These are phyloP conservation scores for Tricholauxania praeusta DNA, from an alignment of 2,888 invertebrate genomes.

Conservation along the genomic window DNA sequence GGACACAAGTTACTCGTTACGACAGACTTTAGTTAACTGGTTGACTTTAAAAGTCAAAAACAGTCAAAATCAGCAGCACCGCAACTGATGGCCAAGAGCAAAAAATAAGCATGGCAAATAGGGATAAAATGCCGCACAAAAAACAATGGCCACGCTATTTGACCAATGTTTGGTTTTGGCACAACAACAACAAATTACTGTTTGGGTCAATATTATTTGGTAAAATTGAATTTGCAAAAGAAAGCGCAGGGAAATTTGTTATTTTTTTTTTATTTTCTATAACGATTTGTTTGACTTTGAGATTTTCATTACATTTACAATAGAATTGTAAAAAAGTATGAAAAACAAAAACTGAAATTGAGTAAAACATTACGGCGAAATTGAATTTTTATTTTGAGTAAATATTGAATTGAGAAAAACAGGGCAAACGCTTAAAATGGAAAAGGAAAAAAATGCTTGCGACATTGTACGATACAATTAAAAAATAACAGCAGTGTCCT, in stretches of 20 bases:
- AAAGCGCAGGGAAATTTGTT: not conserved
- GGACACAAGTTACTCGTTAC: not conserved
- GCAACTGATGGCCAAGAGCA: not conserved
- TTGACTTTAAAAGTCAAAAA: not conserved
- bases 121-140: not conserved
- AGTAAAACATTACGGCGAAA: too few species aligned
- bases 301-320: too few species aligned
- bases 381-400: too few species aligned
- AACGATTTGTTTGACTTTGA: too few species aligned
- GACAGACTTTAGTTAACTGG: not conserved
- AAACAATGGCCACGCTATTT: slow-evolving; percentile 16
- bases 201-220: slow-evolving; percentile 16
- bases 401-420: too few species aligned
- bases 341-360: too few species aligned
- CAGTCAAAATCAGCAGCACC: not conserved
- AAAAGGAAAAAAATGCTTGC: too few species aligned
- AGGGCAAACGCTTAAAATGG: too few species aligned
- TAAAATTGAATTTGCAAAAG: slow-evolving; percentile 26
- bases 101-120: too few species aligned
- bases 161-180: slow-evolving; percentile 1
- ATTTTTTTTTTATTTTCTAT: not conserved
- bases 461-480: too few species aligned
- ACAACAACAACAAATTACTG: slow-evolving; percentile 13
- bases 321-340: too few species aligned
- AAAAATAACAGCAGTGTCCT: too few species aligned